Percentiles rank a stretch among this genome's conserved stretches.
Conservation (phyloP, 2,797 vertebrate genomes). For the Argyrosomus regius region DNA sequence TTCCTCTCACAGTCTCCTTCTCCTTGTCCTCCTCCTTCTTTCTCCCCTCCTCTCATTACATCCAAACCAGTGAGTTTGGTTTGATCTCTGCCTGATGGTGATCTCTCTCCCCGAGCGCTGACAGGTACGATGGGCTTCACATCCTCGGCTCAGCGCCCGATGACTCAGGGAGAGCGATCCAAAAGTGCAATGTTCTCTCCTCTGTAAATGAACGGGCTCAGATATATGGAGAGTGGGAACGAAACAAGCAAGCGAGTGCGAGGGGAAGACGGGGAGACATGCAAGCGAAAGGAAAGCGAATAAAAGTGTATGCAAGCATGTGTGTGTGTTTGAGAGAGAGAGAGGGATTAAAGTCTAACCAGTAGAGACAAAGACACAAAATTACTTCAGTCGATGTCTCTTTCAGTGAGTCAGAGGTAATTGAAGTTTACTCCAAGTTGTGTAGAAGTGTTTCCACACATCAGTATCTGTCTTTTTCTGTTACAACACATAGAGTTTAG, state of each 20-base stretch:
- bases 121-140: conserved; percentile 59
- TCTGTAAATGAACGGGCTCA: conserved; percentile 42
- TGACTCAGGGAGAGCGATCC: conserved; percentile 54
- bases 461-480: neutral
- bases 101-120: conserved; percentile 50
- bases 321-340: conserved; percentile 5
- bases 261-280: conserved; percentile 5
- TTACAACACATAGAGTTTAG: neutral
- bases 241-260: neutral
- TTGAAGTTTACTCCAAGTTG: neutral
- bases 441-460: conserved; percentile 4
- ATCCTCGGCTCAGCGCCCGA: conserved; percentile 30
- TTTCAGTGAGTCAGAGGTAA: conserved; percentile 8
- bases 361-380: conserved; percentile 31
- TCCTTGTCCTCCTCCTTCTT: neutral
- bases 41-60: conserved; percentile 39
- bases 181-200: conserved; percentile 49
- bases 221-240: conserved; percentile 18
- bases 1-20: neutral
- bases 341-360: conserved; percentile 48
- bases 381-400: conserved; percentile 4
- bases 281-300: conserved; percentile 6
- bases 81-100: conserved; percentile 63
- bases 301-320: neutral
- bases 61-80: conserved; percentile 50